Evolutionary conservation across 2,888 invertebrate genomes (phyloP).

Genomic region (Rhodophaea formosa): DNA sequence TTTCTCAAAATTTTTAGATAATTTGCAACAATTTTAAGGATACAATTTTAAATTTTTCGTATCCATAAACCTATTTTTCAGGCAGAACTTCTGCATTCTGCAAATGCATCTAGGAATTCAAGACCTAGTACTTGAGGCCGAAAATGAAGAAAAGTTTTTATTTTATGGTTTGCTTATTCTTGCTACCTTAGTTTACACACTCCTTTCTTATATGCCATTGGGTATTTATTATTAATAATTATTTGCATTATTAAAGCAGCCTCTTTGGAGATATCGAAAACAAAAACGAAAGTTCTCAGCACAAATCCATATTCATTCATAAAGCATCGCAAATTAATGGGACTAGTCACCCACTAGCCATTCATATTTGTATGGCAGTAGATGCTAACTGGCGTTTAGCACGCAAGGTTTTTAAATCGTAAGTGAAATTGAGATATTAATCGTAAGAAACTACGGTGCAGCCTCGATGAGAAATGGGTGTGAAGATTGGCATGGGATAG

Average conservation of each 20-base stretch:
- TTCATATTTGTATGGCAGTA: slow-evolving; percentile 8
- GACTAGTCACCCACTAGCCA: not conserved
- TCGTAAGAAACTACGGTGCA: slow-evolving; percentile 19
- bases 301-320: slow-evolving; percentile 7
- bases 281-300: slow-evolving; percentile 5
- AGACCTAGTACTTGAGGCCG: no score
- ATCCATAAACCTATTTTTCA: no score
- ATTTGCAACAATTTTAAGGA: no score
- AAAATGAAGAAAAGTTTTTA: no score
- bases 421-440: slow-evolving; percentile 19
- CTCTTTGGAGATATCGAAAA: not conserved
- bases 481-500: slow-evolving; percentile 18
- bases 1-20: no score
- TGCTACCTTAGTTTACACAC: no score
- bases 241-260: not conserved
- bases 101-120: no score
- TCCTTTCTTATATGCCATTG: no score
- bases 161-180: no score
- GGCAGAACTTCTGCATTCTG: no score
- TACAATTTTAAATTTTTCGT: no score
- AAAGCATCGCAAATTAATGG: slow-evolving; percentile 5
- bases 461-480: slow-evolving; percentile 26
- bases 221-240: not conserved
- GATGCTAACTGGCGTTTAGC: slow-evolving; percentile 6
- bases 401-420: slow-evolving; percentile 12